Evolutionary conservation across 2,113 vertebrate genomes (phyloP).

Genomic region (Taxidea taxus): DNA sequence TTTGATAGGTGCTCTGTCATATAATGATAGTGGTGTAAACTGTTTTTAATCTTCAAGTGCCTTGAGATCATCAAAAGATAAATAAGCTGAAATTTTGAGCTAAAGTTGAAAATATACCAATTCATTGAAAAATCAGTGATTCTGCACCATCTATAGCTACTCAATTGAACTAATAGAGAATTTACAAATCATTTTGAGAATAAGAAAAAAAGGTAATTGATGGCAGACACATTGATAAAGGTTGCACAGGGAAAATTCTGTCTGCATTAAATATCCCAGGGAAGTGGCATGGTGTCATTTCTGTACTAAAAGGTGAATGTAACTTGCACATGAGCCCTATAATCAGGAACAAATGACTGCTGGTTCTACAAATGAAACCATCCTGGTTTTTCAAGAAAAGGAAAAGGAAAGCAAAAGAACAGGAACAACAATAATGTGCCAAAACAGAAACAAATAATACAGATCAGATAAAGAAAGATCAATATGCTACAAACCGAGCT

Average conservation of each 20-base stretch:
- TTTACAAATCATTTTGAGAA: neutral
- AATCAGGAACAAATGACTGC: conserved; percentile 38
- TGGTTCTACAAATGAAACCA: conserved; percentile 1
- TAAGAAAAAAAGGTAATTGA: neutral
- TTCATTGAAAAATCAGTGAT: neutral
- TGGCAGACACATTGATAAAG: neutral
- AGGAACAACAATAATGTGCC: neutral
- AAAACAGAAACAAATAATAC: neutral
- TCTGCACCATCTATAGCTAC: neutral
- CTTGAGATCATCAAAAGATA: neutral
- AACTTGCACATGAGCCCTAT: neutral
- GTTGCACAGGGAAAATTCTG: neutral
- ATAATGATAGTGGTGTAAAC: neutral
- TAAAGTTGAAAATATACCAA: neutral
- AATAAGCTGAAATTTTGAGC: neutral
- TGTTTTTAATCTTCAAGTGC: neutral
- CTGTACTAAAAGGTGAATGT: neutral
- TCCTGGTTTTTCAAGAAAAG: neutral
- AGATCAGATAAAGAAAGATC: neutral
- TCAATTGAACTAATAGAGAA: neutral
- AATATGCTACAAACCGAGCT: neutral
- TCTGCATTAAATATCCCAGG: neutral
- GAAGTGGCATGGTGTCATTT: neutral
- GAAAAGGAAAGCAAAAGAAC: neutral
- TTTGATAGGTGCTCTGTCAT: neutral